Base-by-base conservation (phyloP, 1,140 invertebrate species). In the Reticulitermes speratus region DNA sequence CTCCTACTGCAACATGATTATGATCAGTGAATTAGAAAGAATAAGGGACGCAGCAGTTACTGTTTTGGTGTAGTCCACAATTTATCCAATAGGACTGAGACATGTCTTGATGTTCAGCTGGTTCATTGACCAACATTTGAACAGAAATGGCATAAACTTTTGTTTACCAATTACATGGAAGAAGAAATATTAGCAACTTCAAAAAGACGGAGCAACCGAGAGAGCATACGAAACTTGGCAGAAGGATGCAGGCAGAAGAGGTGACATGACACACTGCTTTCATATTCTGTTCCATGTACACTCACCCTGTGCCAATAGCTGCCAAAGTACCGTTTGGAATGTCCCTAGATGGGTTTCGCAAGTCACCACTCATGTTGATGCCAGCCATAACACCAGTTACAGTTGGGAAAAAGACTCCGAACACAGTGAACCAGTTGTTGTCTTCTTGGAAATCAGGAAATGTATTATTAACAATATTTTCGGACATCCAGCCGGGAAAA, bases 341-440 rank as follows among this genome's bases (percentile, higher is more conserved):
- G 90, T 98, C 97, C 82, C 94, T 94, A 21, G 96, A 96, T 0
- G 98, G 98, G 89, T 98, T 95, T 86, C 95, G 94, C 81, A 99
- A 93, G 91, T 99, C 98, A 23, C 98, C 98, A 91, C 97, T 98
- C 98, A 99, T 99, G 90, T 99, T 99, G 88, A 99, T 97, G 82
- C 98, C 98, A 82, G 98, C 97, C 87, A 99, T 93, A 83, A 99
- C 97, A 44, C 97, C 97, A 86, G 97, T 97, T 85, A 98, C 95
- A 83, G 98, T 97, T 84, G 98, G 96, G 92, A 99, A 97, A 91
- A 98, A 98, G n/a, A 98, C 96, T 75, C 97, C 97, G 91, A 98
- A 97, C 83, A 98, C 96, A 25, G 95, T 96, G 90, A 98, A 98
- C 96, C 97, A 98, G 86, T 94, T 96, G 88, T 97, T 95, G 30